These are phyloP conservation scores for Sepiola atlantica DNA, from an alignment of 2,888 invertebrate genomes.

Conservation along the genomic window DNA sequence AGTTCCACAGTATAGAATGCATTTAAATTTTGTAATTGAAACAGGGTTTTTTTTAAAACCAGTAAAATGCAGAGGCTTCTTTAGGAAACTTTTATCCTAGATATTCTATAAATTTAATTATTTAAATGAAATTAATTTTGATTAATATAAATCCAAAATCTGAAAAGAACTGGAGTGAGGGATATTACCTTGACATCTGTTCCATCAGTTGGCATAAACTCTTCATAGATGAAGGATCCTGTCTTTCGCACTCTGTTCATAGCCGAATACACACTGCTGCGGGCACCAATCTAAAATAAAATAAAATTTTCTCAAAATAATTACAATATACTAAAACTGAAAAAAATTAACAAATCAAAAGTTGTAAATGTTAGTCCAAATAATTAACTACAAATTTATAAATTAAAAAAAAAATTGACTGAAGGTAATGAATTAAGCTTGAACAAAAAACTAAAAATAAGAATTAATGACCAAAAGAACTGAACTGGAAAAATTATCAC, in stretches of 20 bases:
- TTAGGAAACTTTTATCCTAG: neutral
- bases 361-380: neutral
- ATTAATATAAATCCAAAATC: too few relatives aligned
- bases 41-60: too few relatives aligned
- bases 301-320: constrained; percentile 49
- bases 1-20: too few relatives aligned
- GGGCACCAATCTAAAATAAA: constrained; percentile 89
- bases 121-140: neutral
- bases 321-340: neutral
- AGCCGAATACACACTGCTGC: constrained; percentile 98
- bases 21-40: too few relatives aligned
- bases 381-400: neutral
- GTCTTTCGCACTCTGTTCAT: constrained; percentile 92
- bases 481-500: neutral
- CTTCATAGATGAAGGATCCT: constrained; percentile 99
- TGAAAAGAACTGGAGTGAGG: too few relatives aligned
- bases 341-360: neutral
- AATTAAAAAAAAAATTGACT: neutral
- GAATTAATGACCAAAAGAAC: neutral
- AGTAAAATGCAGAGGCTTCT: too few relatives aligned
- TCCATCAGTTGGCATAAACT: constrained; percentile 99
- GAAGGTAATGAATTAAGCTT: neutral
- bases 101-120: neutral
- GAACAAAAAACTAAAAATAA: neutral
- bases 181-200: constrained; percentile 81